Evolutionary conservation across 2,113 vertebrate genomes (phyloP), one percentile per base, ranked within the genome.

Genomic region (Lagopus leucura): DNA sequence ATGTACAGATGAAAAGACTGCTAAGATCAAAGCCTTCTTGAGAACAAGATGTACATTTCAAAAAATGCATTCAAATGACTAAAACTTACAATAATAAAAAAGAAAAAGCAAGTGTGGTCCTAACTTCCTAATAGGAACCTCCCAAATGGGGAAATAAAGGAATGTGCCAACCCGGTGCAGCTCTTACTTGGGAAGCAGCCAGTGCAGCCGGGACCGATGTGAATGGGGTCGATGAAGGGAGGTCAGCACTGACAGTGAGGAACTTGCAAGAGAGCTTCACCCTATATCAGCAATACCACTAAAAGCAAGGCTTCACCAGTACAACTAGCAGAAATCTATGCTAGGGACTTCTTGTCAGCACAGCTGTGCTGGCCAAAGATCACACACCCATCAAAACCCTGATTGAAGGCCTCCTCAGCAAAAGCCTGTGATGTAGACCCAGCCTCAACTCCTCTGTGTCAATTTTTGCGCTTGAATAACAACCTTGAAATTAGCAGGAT

Each of bases 1-100:
- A 95, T 42, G 69, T 40, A 88, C 17, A 93, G 94, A 96, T 95
- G 93, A 95, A 96, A 95, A 95, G 95, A 93, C 86, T 89, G 93
- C 84, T 54, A 86, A 92, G 91, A 96, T 96, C 95, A 96, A 96
- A 96, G 96, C 43, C 89, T 89, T 67, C 64, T 74, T 66, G 55
- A 79, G 91, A 94, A 94, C 67, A 92, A 76, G 78, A 92, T 70
- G 67, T 94, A 88, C 36, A 19, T 64, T 89, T 88, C 3, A 0
- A 72, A 95, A 94, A 92, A 63, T 8, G 42, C 47, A 81, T 75
- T 94, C 87, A 91, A 92, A 78, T 73, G 87, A 69, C 47, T 65
- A 25, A 77, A 48, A 81, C 82, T 79, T 64, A 40, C 25, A 64
- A 64, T 27, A 27, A 27, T 64, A 79, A 55, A 27, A 43, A 27